Evolutionary conservation across 2,797 vertebrate species (phyloP).

Genomic region (Schizopygopsis malacanthus): DNA sequence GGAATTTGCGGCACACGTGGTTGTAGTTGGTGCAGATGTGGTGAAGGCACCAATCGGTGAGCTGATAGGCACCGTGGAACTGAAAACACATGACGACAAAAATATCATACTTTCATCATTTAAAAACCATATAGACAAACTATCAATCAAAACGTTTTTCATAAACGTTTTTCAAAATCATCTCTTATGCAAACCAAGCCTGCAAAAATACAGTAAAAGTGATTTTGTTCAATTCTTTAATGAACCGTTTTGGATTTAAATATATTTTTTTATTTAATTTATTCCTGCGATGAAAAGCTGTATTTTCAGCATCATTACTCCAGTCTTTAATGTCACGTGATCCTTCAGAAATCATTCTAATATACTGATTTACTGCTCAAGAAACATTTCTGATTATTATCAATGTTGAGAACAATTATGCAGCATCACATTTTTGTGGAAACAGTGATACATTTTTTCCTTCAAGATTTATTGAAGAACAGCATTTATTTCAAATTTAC

Average conservation of each 20-base stretch:
- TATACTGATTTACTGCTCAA: too few relatives aligned
- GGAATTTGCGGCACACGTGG: constrained; percentile 77
- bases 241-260: background rate
- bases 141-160: too few relatives aligned
- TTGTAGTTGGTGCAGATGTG: constrained; percentile 82
- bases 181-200: background rate
- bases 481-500: too few relatives aligned
- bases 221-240: background rate
- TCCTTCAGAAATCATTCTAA: too few relatives aligned
- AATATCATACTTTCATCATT: background rate
- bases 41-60: constrained; percentile 77
- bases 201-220: background rate
- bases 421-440: too few relatives aligned
- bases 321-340: too few relatives aligned
- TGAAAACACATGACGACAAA: constrained; percentile 37
- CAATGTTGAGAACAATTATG: too few relatives aligned
- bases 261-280: background rate
- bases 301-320: too few relatives aligned
- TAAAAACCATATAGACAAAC: background rate
- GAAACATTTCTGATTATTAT: too few relatives aligned
- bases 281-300: too few relatives aligned
- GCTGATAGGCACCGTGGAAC: constrained; percentile 77
- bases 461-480: too few relatives aligned
- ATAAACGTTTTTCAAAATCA: background rate
- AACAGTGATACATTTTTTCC: too few relatives aligned